Evolutionary conservation across 2,888 invertebrate species (phyloP).

Genomic region (Macrosiphum euphorbiae): DNA sequence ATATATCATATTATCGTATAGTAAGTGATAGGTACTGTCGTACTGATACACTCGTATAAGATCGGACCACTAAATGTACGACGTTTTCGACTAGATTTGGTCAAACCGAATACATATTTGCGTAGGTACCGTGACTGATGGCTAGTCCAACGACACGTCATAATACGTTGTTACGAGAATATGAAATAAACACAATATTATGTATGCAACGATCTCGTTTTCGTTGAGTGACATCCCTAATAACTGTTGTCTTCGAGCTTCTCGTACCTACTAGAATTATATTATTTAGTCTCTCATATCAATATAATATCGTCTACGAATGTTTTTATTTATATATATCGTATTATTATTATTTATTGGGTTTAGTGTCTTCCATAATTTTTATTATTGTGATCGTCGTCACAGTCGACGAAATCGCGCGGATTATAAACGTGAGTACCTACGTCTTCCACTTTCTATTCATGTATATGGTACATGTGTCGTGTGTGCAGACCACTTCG

Average conservation of each 20-base stretch:
- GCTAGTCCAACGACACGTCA: neutral
- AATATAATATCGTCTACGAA: neutral
- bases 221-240: neutral
- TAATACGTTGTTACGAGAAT: neutral
- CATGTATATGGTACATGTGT: neutral
- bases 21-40: no score
- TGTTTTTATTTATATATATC: neutral
- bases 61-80: neutral
- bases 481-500: neutral
- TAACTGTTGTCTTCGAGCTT: neutral
- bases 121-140: no score
- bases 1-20: no score
- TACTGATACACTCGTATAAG: neutral
- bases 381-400: neutral
- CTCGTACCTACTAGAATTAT: neutral
- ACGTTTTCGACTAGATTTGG: slow-evolving; percentile 2
- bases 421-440: slow-evolving; percentile 10
- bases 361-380: neutral
- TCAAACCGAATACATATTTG: neutral
- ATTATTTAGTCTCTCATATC: neutral
- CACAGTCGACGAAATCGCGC: slow-evolving; percentile 4
- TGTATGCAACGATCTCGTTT: neutral
- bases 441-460: slow-evolving; percentile 27
- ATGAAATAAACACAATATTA: neutral
- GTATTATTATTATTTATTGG: no score